Evolutionary conservation across 2,797 vertebrate genomes (phyloP).

Genomic region (Erethizon dorsatum): DNA sequence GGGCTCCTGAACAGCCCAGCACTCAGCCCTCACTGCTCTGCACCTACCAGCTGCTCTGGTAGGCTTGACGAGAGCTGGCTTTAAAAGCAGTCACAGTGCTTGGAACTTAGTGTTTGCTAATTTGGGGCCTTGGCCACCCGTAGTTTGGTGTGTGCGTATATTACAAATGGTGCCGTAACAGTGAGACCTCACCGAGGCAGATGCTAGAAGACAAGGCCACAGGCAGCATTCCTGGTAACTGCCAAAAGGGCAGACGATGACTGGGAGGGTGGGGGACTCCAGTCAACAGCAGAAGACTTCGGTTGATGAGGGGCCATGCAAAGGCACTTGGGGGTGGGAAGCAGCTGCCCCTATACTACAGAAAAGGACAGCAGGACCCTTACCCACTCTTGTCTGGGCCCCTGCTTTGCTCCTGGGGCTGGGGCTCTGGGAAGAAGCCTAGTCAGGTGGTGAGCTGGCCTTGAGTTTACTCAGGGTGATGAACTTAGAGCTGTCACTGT

Average conservation of each 20-base stretch:
- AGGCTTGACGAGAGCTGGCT: not conserved
- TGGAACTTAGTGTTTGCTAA: not conserved
- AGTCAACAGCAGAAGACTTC: not conserved
- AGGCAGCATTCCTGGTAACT: not conserved
- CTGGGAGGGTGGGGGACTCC: not conserved
- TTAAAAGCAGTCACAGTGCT: not conserved
- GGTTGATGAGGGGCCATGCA: rapidly evolving
- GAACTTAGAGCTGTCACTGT: not conserved
- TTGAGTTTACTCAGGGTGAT: not conserved
- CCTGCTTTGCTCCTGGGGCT: too few relatives aligned
- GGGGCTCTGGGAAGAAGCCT: not conserved
- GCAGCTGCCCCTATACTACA: not conserved
- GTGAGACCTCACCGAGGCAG: not conserved
- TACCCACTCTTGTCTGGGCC: not conserved
- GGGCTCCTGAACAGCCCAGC: not conserved
- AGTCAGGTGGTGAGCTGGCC: not conserved
- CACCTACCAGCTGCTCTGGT: not conserved
- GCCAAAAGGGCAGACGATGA: not conserved
- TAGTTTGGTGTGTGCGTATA: too few relatives aligned
- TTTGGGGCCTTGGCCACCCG: not conserved
- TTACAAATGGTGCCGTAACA: not conserved
- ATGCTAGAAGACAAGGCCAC: not conserved
- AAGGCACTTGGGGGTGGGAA: not conserved
- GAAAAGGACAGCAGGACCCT: not conserved
- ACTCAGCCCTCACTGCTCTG: not conserved